Evolutionary conservation across 1,140 invertebrate genomes (phyloP).

Genomic region (Tetramorium alpestre): DNA sequence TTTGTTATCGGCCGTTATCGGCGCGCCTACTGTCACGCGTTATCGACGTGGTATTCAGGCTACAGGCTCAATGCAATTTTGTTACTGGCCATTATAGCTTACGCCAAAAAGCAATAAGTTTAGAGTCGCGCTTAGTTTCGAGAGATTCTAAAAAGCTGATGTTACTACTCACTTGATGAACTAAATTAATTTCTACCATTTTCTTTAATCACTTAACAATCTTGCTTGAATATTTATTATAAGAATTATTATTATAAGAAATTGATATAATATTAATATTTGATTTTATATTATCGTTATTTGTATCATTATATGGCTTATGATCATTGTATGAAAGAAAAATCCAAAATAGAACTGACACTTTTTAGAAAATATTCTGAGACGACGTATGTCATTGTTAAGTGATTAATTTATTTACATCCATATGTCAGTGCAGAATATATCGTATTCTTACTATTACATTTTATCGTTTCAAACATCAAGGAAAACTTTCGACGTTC

Average conservation of each 20-base stretch:
- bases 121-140: too few relatives aligned
- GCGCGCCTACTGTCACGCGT: constrained; percentile 5
- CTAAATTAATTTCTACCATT: neutral
- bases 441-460: neutral
- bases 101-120: neutral
- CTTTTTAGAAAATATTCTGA: neutral
- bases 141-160: neutral
- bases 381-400: neutral
- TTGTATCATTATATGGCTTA: neutral
- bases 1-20: constrained; percentile 66
- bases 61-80: neutral
- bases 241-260: too few relatives aligned
- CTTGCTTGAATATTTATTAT: neutral
- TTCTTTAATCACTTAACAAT: neutral
- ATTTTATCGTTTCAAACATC: neutral
- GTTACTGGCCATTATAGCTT: neutral
- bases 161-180: neutral
- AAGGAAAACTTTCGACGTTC: neutral
- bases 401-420: neutral
- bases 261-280: neutral
- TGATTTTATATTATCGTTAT: neutral
- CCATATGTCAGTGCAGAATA: too few relatives aligned
- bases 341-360: neutral
- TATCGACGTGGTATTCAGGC: constrained; percentile 38
- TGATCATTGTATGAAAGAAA: neutral